These are phyloP conservation scores for Serilophus lunatus DNA, from an alignment of 2,113 vertebrate species.

Conservation along the genomic window DNA sequence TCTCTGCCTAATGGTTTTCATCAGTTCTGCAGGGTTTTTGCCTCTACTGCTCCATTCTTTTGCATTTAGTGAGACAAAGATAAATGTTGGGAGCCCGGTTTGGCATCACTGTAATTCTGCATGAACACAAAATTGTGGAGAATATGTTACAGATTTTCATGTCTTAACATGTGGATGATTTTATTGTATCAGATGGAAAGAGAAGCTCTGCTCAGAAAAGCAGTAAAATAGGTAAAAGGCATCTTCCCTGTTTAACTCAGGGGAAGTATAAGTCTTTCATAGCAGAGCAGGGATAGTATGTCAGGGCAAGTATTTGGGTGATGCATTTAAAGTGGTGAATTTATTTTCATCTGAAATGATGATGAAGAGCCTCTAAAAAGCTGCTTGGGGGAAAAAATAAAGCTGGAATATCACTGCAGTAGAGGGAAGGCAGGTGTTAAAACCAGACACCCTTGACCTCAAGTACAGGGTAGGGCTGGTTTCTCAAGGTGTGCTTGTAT, in stretches of 20 bases:
- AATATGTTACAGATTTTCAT: neutral
- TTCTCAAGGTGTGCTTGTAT: neutral
- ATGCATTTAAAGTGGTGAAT: neutral
- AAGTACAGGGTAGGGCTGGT: neutral
- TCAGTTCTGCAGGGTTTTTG: neutral
- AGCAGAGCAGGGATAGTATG: neutral
- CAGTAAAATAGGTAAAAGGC: neutral
- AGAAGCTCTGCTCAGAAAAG: neutral
- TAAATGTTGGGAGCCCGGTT: neutral
- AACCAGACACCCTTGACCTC: neutral
- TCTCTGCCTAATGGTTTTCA: neutral
- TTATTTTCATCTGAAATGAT: neutral
- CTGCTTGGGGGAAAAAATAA: neutral
- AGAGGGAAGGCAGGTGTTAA: neutral
- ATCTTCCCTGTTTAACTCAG: neutral
- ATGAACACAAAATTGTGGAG: neutral
- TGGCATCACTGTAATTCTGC: neutral
- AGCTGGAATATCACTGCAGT: neutral
- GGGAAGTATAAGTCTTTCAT: neutral
- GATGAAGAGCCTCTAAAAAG: neutral
- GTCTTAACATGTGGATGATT: neutral
- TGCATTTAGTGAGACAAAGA: neutral
- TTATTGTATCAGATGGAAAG: neutral
- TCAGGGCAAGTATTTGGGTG: neutral
- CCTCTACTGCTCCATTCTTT: neutral